Percentiles rank a stretch among this genome's conserved stretches.
These are phyloP conservation scores for Andrena minutula DNA, from an alignment of 2,888 invertebrate genomes.

Conservation along the genomic window DNA sequence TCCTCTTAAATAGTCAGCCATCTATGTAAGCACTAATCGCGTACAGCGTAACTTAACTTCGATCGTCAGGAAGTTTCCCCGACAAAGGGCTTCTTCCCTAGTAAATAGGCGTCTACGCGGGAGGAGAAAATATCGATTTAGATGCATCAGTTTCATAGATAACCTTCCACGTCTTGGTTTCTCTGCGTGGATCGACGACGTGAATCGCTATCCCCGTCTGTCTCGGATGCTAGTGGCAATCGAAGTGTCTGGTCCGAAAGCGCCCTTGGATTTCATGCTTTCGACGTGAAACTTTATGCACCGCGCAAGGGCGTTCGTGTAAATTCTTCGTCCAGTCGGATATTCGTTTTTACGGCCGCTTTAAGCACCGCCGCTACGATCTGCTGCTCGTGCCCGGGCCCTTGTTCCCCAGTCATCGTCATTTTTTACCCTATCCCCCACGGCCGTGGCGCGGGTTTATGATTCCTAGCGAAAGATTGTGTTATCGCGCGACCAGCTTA, in stretches of 20 bases:
- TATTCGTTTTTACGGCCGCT: conserved; percentile 47
- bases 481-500: conserved; percentile 46
- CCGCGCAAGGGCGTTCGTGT: conserved; percentile 25
- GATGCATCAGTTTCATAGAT: background rate
- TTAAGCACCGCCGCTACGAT: conserved; percentile 42
- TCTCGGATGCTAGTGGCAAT: too few species aligned
- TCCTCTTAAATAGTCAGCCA: background rate
- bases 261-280: background rate
- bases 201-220: too few species aligned
- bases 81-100: background rate
- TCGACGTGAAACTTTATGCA: conserved; percentile 24
- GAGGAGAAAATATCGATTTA: background rate
- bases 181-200: too few species aligned
- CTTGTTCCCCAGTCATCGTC: conserved; percentile 2
- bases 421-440: conserved; percentile 30
- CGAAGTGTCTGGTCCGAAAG: too few species aligned
- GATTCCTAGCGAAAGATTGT: conserved; percentile 57
- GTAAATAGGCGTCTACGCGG: background rate
- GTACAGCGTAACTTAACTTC: background rate
- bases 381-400: background rate
- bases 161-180: too few species aligned
- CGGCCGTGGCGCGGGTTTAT: conserved; percentile 48
- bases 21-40: background rate
- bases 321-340: conserved; percentile 48
- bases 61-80: background rate